Conservation (phyloP, 2,888 invertebrate species). For the Sesamia inferens region DNA sequence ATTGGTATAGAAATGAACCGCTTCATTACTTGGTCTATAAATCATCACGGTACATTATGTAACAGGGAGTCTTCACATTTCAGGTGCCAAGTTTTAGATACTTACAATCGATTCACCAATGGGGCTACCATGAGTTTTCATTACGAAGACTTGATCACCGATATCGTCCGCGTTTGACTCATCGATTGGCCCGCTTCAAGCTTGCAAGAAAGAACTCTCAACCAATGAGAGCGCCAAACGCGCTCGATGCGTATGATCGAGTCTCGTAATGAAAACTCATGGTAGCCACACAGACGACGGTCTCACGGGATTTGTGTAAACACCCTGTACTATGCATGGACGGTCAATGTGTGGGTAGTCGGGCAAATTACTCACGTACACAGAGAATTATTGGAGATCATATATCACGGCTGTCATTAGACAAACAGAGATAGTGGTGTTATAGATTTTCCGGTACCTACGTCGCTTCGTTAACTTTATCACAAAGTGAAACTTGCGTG, state of each 20-base stretch:
- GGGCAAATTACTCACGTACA: conserved; percentile 25
- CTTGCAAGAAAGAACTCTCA: too few relatives aligned
- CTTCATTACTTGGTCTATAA: conserved; percentile 53
- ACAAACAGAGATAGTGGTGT: conserved; percentile 31
- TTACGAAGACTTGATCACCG: too few relatives aligned
- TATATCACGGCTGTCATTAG: conserved; percentile 41
- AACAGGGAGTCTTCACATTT: conserved; percentile 31
- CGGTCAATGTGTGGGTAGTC: conserved; percentile 38
- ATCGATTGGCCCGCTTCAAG: too few relatives aligned
- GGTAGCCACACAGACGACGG: conserved; percentile 1
- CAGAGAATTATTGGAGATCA: conserved; percentile 24
- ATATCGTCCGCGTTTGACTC: too few relatives aligned
- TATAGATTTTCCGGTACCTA: conserved; percentile 34
- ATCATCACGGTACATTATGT: conserved; percentile 48
- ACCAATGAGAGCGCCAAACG: too few relatives aligned
- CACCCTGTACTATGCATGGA: conserved; percentile 20
- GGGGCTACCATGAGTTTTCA: too few relatives aligned
- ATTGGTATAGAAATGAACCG: conserved; percentile 49
- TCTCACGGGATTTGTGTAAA: conserved; percentile 43
- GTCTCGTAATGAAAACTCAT: too few relatives aligned
- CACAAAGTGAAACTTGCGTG: conserved; percentile 14
- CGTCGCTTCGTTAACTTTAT: conserved; percentile 29
- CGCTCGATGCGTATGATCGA: too few relatives aligned
- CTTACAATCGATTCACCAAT: conserved; percentile 46
- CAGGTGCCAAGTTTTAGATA: conserved; percentile 43